Evolutionary conservation across 2,888 invertebrate species (phyloP), one percentile per base, ranked within the genome.

Genomic region (Drosophila algonquin): DNA sequence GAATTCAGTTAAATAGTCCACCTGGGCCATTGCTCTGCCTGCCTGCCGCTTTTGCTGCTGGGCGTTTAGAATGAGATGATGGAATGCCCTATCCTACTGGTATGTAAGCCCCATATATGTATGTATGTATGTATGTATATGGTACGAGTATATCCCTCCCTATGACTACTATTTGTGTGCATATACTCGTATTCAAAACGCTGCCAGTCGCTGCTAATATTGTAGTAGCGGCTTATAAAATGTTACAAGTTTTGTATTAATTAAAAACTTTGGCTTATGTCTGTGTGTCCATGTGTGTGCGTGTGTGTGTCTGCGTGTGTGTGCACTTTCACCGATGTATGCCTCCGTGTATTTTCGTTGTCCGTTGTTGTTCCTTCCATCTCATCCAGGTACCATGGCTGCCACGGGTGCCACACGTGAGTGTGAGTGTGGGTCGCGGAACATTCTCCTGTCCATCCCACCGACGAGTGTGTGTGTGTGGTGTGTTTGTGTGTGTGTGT

Each of bases 231-330:
- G 87, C 90, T 89, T 89, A 89, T 89, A 86, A 87, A 89, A 85
- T 89, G 90, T 89, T 80, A 87, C 89, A 90, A 89, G 84, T 90
- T 87, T 83, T 86, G 90, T 83, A 90, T 90, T 90, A 90, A 90
- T 90, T 90, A 90, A 90, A 90, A 90, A 90, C 81, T 90, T 90
- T 67, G 73, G 80, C 80, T 77, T 70, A 1, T 10, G 35, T 35
- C 12, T 35, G 35, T 5, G 9, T 10, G 9, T 32, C 32, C 10
- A 3, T 4, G 10, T 35, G 12, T 35, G 35, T 12, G 35, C 5
- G 35, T 35, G 35, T 12, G 35, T 12, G 35, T 35, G 27, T 27
- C 6, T 27, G 27, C 9, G 3, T 10, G 3, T 10, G 72, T 78
- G 63, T 79, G 79, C 80, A 75, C 75, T 75, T 81, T 77, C 76